Conservation (phyloP, 37 sponge, comb jelly and placozoan genomes). For the Geodia barretti region DNA sequence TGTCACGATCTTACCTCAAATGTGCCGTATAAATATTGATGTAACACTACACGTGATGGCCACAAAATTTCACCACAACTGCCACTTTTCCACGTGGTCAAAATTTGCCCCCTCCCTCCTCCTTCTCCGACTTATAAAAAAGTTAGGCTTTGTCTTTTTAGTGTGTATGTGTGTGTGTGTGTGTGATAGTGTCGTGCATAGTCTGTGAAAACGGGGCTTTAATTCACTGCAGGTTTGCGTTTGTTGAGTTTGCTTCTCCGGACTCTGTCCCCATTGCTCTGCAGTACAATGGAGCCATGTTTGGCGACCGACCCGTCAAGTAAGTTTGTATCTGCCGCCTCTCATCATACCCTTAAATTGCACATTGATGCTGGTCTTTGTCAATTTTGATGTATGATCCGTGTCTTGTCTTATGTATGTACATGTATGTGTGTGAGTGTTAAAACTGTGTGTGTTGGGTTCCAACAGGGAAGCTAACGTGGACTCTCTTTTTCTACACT, state of each 20-base stretch:
- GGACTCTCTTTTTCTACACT: neutral
- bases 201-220: no score
- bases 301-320: conserved; percentile 92
- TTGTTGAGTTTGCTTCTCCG: conserved; percentile 90
- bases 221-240: conserved; percentile 98
- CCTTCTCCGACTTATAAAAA: no score
- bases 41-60: no score
- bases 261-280: conserved; percentile 86
- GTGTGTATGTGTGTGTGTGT: conserved; percentile 23
- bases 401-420: neutral
- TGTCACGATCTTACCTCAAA: neutral
- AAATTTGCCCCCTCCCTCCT: no score
- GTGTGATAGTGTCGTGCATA: conserved; percentile 1
- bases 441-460: neutral
- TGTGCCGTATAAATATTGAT: no score
- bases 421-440: conserved; percentile 23
- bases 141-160: no score
- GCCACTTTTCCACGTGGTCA: no score
- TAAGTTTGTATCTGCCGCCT: conserved; percentile 26
- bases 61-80: no score
- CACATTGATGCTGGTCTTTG: neutral
- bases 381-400: neutral
- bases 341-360: neutral
- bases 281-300: conserved; percentile 90
- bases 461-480: neutral